Evolutionary conservation across 2,113 vertebrate genomes (phyloP), one percentile per base, ranked within the genome.

Genomic region (Gymnogyps californianus): DNA sequence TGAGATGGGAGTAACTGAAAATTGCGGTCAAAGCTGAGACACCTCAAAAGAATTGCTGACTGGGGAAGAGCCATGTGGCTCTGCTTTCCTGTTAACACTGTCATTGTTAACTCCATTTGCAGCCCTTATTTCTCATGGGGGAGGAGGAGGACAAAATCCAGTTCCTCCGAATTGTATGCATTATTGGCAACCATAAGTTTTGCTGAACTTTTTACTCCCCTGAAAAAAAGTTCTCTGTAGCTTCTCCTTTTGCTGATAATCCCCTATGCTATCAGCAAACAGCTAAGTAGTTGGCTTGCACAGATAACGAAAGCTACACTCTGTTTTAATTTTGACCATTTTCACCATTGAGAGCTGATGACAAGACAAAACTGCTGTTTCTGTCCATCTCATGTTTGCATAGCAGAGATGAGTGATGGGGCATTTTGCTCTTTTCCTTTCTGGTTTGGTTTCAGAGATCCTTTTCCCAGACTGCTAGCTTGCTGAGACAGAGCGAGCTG

Each of bases 101-200:
- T 57, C 91, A 70, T 34, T 46, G 64, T 90, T 83, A 83, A 83
- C 83, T 89, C 92, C 46, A 32, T 93, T 72, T 70, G 58, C 71
- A 87, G 67, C 84, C 75, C n/a, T 74, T 77, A 57, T 51, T 93
- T 71, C 89, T 83, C 62, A 19, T 15, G 22, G 80, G 51, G 42
- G 36, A 89, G 40, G 62, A 82, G 44, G 77, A 82, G 28, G 65
- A 55, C 14, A 74, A 94, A 96, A 90, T 88, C 67, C 67, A 74
- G 29, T 54, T 90, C 46, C 72, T 72, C 62, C 83, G 78, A 86
- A 83, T 83, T 49, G 47, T 16, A 3, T 40, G 8, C 44, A 12
- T 97, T 96, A 94, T 87, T 95, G 81, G 94, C 94, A 92, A 95
- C 85, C 29, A 28, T 93, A 83, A 84, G 61, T 95, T 83, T 59